These are phyloP conservation scores for Sinohyriopsis cumingii DNA, from an alignment of 2,888 invertebrate species.

Conservation along the genomic window DNA sequence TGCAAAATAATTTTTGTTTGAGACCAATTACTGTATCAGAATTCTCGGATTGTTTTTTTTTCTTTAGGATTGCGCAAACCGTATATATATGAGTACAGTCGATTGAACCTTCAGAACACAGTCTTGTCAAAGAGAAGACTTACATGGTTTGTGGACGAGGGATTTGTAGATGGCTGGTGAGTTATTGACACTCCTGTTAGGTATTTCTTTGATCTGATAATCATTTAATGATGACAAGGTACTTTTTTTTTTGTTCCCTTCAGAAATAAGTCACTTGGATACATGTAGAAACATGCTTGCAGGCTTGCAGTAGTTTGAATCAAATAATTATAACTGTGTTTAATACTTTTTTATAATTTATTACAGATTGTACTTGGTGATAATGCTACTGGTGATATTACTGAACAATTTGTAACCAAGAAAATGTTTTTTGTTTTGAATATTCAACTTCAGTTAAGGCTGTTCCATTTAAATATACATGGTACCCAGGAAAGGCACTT, in stretches of 20 bases:
- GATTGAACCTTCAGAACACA: conserved; percentile 98
- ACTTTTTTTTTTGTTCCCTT: background rate
- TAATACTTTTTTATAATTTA: no score
- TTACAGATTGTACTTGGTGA: no score
- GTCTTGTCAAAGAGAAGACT: conserved; percentile 97
- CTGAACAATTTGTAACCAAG: no score
- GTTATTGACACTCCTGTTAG: conserved; percentile 42
- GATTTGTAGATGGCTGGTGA: conserved; percentile 96
- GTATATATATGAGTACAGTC: conserved; percentile 95
- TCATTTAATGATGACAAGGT: background rate
- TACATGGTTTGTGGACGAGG: conserved; percentile 97
- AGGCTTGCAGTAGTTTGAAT: no score
- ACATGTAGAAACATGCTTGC: background rate
- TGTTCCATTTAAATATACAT: no score
- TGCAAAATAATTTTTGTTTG: no score
- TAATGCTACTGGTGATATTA: no score
- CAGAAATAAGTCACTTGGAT: background rate
- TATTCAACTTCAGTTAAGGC: no score
- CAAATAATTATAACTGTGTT: no score
- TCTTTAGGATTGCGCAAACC: conserved; percentile 80
- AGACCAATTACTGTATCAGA: no score
- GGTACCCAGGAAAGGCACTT: no score
- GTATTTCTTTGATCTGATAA: background rate
- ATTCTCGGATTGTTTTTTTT: background rate
- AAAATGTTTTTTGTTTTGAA: no score